Conservation (phyloP, 2,797 vertebrate genomes). For the Sebastes iracundus region DNA sequence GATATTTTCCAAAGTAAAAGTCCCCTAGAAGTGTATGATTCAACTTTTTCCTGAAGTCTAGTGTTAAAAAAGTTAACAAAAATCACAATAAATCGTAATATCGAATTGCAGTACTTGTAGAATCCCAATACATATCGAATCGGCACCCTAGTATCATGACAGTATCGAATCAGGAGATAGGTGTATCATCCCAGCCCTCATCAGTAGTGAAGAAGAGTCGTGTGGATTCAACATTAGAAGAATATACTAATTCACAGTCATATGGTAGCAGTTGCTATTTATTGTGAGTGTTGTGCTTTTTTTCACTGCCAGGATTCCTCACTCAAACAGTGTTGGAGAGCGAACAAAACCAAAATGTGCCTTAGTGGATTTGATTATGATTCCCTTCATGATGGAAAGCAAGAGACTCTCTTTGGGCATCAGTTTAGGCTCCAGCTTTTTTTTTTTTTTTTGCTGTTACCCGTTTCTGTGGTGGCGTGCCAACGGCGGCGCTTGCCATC, state of each 20-base stretch:
- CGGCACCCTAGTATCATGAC: too few relatives aligned
- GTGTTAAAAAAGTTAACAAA: too few relatives aligned
- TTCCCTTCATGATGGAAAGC: constrained; percentile 15
- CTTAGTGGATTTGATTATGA: constrained; percentile 36
- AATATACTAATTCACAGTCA: constrained; percentile 27
- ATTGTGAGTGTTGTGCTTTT: constrained; percentile 28
- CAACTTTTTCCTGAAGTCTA: too few relatives aligned
- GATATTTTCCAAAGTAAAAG: too few relatives aligned
- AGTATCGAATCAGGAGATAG: too few relatives aligned
- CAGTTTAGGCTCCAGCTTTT: background rate
- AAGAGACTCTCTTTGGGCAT: constrained; percentile 6
- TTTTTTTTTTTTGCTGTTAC: background rate
- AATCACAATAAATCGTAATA: too few relatives aligned
- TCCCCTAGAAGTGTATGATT: rapidly evolving
- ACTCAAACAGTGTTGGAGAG: constrained; percentile 22
- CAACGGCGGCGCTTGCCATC: constrained; percentile 46
- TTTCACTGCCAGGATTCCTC: constrained; percentile 31
- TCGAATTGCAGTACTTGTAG: too few relatives aligned
- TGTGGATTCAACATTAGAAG: constrained; percentile 9
- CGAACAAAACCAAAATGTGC: constrained; percentile 19
- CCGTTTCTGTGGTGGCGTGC: constrained; percentile 40
- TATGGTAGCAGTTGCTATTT: constrained; percentile 54
- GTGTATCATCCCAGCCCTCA: too few relatives aligned
- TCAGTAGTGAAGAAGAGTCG: constrained; percentile 19
- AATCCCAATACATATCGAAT: too few relatives aligned